Evolutionary conservation across 2,888 invertebrate species (phyloP), one percentile per base, ranked within the genome.

Genomic region (Fabriciana adippe): DNA sequence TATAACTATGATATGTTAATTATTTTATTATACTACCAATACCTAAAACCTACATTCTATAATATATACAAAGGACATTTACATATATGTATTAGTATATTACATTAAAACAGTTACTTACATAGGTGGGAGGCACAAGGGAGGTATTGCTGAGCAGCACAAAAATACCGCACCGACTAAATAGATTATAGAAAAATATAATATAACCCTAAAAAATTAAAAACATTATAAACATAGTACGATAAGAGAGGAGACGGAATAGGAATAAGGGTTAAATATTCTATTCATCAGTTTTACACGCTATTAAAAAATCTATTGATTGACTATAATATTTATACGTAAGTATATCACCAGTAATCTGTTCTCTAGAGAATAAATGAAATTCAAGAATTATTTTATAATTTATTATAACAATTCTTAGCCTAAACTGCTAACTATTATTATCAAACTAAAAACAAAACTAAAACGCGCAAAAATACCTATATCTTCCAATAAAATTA

Each of bases 171-270:
- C 96, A 18, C 97, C 97, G 66, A 94, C 72, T 18, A 95, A 93
- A 82, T 97, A 97, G 70, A 97, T 92, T 31, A 96, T 85, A 0
- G 96, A 96, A 73, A 97, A 94, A 79, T 95, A 96, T 69, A 96
- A 85, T 76, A 97, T 97, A 0, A 97, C 97, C 73, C 94, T 94
- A 88, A 76, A 93, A 93, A 69, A 73, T 66, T 69, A 48, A 55
- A 53, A 57, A 71, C 89, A 93, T 69, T 3, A 26, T 26, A 4
- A 26, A 26, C 26, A 26, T 26, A 26, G 26, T 26, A 26, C 26
- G 26, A 5, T 26, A 26, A 26, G 26, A 26, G 26, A 53, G 45
- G 6, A 16, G 8, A 18, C 4, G 6, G n/a, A 14, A n/a, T 14
- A 50, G 50, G 50, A 5, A 50, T 15, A 6, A 50, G 2, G 13